These are phyloP conservation scores for Otolemur crassicaudatus DNA, from an alignment of 2,797 vertebrate species.

Conservation along the genomic window DNA sequence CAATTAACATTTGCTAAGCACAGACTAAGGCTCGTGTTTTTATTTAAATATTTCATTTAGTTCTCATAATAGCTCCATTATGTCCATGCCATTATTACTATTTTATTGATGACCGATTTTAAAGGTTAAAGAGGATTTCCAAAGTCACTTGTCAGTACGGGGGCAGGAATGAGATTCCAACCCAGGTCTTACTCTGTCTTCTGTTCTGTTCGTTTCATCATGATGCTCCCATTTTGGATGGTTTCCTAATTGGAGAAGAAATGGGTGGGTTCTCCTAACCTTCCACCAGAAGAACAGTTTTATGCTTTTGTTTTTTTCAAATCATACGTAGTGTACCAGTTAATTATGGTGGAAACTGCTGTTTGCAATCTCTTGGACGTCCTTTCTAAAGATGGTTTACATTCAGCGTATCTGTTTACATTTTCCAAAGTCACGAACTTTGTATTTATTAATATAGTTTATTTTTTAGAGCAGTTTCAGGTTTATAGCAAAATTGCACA, in stretches of 20 bases:
- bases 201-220: background rate
- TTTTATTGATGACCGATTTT: background rate
- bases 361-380: background rate
- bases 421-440: constrained; percentile 44
- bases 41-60: background rate
- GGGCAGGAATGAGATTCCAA: background rate
- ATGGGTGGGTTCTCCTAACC: background rate
- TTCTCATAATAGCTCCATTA: background rate
- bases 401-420: background rate
- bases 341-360: background rate
- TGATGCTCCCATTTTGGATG: too few relatives aligned
- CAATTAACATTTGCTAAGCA: background rate
- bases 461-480: constrained; percentile 38
- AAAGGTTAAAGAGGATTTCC: background rate
- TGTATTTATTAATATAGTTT: background rate
- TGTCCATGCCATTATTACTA: background rate
- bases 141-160: background rate
- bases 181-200: background rate
- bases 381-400: constrained; percentile 16
- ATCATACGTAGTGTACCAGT: background rate
- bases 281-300: background rate
- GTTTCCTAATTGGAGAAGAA: background rate
- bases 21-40: background rate
- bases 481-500: constrained; percentile 19
- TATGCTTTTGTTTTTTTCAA: background rate